phyloP scores from a whole-genome alignment of 2,113 vertebrate genomes.

The Melanerpes aurifrons region DNA sequence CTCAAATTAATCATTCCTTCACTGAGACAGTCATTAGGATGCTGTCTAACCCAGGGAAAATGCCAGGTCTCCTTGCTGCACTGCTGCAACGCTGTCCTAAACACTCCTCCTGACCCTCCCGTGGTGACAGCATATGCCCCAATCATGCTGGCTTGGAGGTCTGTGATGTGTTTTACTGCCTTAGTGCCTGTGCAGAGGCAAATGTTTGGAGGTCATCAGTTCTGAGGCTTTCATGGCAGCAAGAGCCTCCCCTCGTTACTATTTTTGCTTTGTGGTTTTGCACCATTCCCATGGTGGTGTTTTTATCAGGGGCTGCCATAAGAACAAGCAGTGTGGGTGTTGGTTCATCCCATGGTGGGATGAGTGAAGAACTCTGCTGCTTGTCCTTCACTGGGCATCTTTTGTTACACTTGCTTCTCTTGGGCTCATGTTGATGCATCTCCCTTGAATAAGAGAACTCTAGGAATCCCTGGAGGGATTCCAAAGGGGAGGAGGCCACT shows the following conservation, averaged over 20 bases:
- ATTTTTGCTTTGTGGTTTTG: not conserved
- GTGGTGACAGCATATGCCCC: fast-evolving
- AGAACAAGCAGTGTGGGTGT: not conserved
- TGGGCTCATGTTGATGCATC: not conserved
- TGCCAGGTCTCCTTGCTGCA: not conserved
- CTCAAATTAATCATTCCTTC: not conserved
- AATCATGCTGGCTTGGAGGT: fast-evolving
- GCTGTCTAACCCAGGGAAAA: not conserved
- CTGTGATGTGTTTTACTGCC: fast-evolving
- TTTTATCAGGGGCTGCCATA: not conserved
- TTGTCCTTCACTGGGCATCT: not conserved
- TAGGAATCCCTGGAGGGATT: not conserved
- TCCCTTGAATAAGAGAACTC: not conserved
- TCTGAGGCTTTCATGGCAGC: not conserved
- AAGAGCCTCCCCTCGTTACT: fast-evolving
- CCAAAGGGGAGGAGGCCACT: not conserved
- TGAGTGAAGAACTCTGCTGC: not conserved
- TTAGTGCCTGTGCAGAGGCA: no score
- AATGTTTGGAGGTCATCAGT: no score
- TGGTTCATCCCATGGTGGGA: not conserved
- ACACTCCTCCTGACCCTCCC: not conserved
- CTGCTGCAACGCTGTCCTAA: not conserved
- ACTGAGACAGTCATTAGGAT: no score
- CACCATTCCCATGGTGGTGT: not conserved
- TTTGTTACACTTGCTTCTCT: no score